Evolutionary conservation across 92 coral and sea anemone species (phyloP), one percentile per base, ranked within the genome.

Genomic region (Phymanthus crucifer): DNA sequence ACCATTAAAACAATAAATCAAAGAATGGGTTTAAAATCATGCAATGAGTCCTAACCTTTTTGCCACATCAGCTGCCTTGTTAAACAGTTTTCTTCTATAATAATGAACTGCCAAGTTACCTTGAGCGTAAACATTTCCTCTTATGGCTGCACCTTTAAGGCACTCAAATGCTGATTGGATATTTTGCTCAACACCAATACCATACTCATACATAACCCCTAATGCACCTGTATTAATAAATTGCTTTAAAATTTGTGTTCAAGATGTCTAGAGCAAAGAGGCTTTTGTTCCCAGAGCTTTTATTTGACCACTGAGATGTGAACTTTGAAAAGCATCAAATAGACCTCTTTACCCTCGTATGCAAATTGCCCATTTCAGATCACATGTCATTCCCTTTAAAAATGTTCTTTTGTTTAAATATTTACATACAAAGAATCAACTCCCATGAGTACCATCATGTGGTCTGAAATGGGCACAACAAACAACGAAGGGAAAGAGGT

Each of bases 191-290:
- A 85, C 92, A 23, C 97, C 99, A 76, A 95, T 91, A 52, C 99
- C 99, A 83, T 93, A 91, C 70, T 95, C 98, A 91, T 89, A 95
- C 99, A 95, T 93, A 8, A 95, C 99, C 54, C 99, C 99, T 40
- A 95, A 75, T 38, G 99, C 98, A 84, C 99, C 97, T 94, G 35
- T 21, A 61, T 61, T 61, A 61, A 61, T 61, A 61, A 61, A 61
- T 61, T 61, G 34, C 35, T 61, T 61, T 61, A 29, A 61, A 29
- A 24, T 24, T 61, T 24, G 3, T 8, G 1, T 27, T 27, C 26
- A 43, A 43, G 14, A 5, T 43, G 13, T 43, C 14, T 3, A 43
- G 1, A 17, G 14, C 14, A 7, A 1, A 4, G 43, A 38, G 43
- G 43, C 43, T 38, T 10, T 38, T 6, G 10, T 38, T 4, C 43